These are phyloP conservation scores for Drosophila sordidula DNA, from an alignment of 2,888 invertebrate species.

Conservation along the genomic window DNA sequence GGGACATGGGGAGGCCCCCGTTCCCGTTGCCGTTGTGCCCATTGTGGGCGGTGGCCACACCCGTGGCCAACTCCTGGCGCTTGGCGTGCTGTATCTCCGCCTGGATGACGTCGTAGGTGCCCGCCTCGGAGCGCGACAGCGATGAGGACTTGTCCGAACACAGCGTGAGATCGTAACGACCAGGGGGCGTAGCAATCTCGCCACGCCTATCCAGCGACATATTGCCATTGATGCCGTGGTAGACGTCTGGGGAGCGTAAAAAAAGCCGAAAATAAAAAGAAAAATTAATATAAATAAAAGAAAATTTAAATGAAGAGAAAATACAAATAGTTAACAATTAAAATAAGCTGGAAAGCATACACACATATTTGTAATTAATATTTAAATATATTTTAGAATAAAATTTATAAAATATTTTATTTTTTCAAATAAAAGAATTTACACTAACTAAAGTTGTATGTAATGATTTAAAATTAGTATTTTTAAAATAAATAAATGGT, in stretches of 20 bases:
- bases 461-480: no score
- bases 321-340: background rate
- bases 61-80: constrained; percentile 78
- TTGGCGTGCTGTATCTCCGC: constrained; percentile 84
- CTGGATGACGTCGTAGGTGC: constrained; percentile 84
- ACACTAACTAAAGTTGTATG: no score
- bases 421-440: no score
- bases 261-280: constrained; percentile 8
- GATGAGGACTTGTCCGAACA: constrained; percentile 85
- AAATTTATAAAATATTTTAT: no score
- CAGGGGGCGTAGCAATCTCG: constrained; percentile 77
- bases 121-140: constrained; percentile 84
- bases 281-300: constrained; percentile 7
- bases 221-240: constrained; percentile 85
- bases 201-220: constrained; percentile 85
- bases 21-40: constrained; percentile 59
- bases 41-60: constrained; percentile 75
- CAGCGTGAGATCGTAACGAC: constrained; percentile 83
- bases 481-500: no score
- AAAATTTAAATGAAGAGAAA: constrained; percentile 5
- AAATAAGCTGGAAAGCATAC: no score
- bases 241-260: constrained; percentile 72
- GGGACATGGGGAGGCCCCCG: constrained; percentile 13
- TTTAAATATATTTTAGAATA: no score
- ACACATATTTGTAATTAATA: no score